Base-by-base conservation (phyloP, 1,140 invertebrate species). In the Laupala kohalensis region DNA sequence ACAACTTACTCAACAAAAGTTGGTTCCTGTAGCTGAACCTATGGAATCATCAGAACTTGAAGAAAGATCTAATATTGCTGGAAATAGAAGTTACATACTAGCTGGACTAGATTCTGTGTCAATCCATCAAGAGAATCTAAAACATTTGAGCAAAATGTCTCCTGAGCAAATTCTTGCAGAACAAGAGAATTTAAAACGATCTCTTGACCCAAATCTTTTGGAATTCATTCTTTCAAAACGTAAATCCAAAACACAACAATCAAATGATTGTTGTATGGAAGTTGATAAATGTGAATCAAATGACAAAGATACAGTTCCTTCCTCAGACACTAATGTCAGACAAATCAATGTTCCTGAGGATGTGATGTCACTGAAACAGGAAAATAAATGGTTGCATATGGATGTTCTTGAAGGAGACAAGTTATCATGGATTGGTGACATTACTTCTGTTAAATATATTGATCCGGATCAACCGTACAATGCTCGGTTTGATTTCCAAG, bases 331-430 rank as follows among this genome's bases (percentile, higher is more conserved):
- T 25, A 19, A 15, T 65, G 70, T 63, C 13, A 23, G 13, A 6
- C 6, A 13, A 53, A 25, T 24, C 12, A 25, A 64, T 23, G n/a
- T 6, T 19, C 19, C 15, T 30, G 68, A 37, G 9, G 19, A 15
- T 23, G n/a, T 15, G 9, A 6, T n/a, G 15, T 9, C 25, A 1
- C 4, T 15, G 64, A 19, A 6, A 69, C 81, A 86, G 72, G 77
- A 87, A 2, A 86, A 88, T 71, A 87, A 89, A 27, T 95, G 91
- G 90, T 75, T 94, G 0, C 85, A 95, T 77, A 95, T 95, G 86
- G 86, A 93, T 79, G 82, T 84, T 29, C 77, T 94, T 64, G 94
- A 96, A 79, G 84, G 85, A 74, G 90, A 92, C 74, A 96, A 96
- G 80, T 78, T 95, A 5, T 86, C 90, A 74, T 96, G 94, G 94